Base-by-base conservation (phyloP, 2,888 invertebrate species). In the Meloe dianella region DNA sequence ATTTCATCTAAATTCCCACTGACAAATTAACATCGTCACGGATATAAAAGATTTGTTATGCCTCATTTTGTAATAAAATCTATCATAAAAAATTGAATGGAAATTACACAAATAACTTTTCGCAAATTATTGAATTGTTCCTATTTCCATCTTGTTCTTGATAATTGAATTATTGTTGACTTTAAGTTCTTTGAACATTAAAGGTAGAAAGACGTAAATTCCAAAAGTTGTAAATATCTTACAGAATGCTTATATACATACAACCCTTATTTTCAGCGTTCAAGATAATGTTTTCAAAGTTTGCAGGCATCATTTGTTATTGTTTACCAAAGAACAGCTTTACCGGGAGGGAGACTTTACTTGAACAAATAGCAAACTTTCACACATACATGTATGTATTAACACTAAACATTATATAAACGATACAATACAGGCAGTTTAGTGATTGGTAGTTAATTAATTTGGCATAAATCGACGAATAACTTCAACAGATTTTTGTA, bases 281-380 rank as follows among this genome's bases (percentile, higher is more conserved):
- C 62, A 59, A 67, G 67, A 67, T 61, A 65, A 68, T 68, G 68
- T 65, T 68, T 68, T 64, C 38, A 59, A 64, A 68, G 68, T 68
- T 32, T 67, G 59, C 30, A 65, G 24, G 59, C 60, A 64, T 65
- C 65, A 68, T 64, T 65, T 68, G 68, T 68, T 68, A 68, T 69
- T 69, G 69, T 69, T 69, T 66, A 66, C 60, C 69, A 38, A 69
- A 68, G 54, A 68, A 69, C 61, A 66, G 63, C 66, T 69, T 66
- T 63, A 66, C 69, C 69, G 60, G 61, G 60, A 22, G 66, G 66
- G 30, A 64, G 66, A 60, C 66, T 69, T 66, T 66, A 66, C 69
- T 69, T 69, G 56, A 24, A 63, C 63, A 66, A 69, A 69, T 64
- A 69, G 54, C 54, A 66, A 69, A 41, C 60, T 60, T 60, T 30